Conservation (phyloP, 2,888 invertebrate genomes). For the Drosophila lutescens region DNA sequence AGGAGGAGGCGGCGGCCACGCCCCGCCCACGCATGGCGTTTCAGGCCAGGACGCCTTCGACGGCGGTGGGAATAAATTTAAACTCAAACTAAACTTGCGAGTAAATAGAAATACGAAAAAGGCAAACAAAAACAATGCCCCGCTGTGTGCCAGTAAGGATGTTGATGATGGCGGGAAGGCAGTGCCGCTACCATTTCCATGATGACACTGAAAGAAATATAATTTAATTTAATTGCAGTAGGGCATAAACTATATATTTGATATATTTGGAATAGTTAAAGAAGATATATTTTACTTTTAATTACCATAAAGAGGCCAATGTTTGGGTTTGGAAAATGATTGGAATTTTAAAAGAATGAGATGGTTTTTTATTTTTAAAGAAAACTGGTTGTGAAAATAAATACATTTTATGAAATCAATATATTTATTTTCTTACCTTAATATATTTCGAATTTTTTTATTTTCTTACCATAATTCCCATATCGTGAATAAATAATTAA, state of each 20-base stretch:
- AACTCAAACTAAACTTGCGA: conserved; percentile 79
- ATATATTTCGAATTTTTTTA: too few relatives aligned
- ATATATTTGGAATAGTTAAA: too few relatives aligned
- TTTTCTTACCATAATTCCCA: too few relatives aligned
- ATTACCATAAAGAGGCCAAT: too few relatives aligned
- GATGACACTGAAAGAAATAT: conserved; percentile 1
- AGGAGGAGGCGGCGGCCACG: conserved; percentile 18
- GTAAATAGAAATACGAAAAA: conserved; percentile 79
- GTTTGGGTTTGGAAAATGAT: too few relatives aligned
- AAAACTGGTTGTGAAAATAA: not conserved
- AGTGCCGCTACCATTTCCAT: conserved; percentile 15
- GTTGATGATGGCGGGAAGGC: conserved; percentile 30
- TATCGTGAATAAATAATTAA: too few relatives aligned
- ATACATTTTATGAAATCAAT: too few relatives aligned
- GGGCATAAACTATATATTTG: too few relatives aligned
- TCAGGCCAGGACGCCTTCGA: conserved; percentile 11
- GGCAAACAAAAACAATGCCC: conserved; percentile 79
- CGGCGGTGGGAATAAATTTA: conserved; percentile 72
- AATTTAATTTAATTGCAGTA: not conserved
- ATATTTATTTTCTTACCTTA: too few relatives aligned
- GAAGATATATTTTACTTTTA: too few relatives aligned
- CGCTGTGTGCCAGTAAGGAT: conserved; percentile 41
- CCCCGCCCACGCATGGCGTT: conserved; percentile 47
- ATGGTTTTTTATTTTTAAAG: not conserved
- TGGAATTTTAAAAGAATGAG: too few relatives aligned